Base-by-base conservation (phyloP, 2,888 invertebrate species). In the Carterocephalus palaemon region DNA sequence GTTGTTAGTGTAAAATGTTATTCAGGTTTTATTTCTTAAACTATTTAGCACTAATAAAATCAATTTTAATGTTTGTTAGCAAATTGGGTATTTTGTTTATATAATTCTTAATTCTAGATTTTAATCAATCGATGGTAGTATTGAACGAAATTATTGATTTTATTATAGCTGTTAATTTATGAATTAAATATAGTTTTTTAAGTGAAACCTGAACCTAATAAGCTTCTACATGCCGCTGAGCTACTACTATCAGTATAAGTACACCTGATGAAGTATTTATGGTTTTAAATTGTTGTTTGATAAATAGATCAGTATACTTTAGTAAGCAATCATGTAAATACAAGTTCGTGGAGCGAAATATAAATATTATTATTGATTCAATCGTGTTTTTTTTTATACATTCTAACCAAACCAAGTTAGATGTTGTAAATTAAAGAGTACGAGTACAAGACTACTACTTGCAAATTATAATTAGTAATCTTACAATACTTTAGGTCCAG, bases 311-410 rank as follows among this genome's bases (percentile, higher is more conserved):
- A 69, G 63, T 69, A 62, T 79, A 75, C 73, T 75, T 70, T 82
- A 79, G 79, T 76, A 73, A 72, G 67, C 70, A 67, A 79, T 81
- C 79, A 77, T 85, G 85, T 85, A 85, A 84, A 85, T 85, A 85
- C 77, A 83, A 81, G 73, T 81, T 82, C 80, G 77, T 80, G 79
- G 77, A 75, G 70, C 73, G 72, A 78, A 75, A 76, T 78, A 80
- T 74, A 57, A 71, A 66, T 66, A 75, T 71, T 75, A 83, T 78
- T 81, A 82, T 73, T 77, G 72, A 75, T 53, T 50, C 38, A 40
- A 52, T 47, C 13, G 16, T 49, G 26, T 45, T 52, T 57, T 60
- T 51, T 31, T 52, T 53, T 47, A 34, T 19, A 9, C n/a, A n/a
- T n/a, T n/a, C n/a, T 31, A 4, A 7, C 5, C 10, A 15, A 29